Evolutionary conservation across 2,113 vertebrate species (phyloP).

Genomic region (Lagopus muta): DNA sequence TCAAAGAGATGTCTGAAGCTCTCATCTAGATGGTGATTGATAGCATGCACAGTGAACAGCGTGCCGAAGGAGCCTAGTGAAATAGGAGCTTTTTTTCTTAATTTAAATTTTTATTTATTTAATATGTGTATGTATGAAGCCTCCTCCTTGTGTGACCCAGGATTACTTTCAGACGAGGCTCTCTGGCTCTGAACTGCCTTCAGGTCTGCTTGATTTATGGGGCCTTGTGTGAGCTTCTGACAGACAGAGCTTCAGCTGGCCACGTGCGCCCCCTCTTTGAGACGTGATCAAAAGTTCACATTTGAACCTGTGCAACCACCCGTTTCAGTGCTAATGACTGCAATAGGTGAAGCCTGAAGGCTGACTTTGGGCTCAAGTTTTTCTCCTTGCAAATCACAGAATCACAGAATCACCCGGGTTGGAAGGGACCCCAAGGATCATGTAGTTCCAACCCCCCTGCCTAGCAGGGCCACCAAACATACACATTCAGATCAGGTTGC

Average conservation of each 20-base stretch:
- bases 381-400: not conserved
- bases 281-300: not conserved
- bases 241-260: not conserved
- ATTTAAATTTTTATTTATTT: not conserved
- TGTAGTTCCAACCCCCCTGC: no score
- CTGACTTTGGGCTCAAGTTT: not conserved
- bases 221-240: not conserved
- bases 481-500: no score
- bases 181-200: not conserved
- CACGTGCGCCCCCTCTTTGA: not conserved
- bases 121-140: not conserved
- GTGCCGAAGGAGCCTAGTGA: not conserved
- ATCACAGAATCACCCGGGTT: no score
- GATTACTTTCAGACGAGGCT: not conserved
- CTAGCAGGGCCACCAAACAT: no score
- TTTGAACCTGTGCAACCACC: not conserved
- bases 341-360: not conserved
- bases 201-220: slow-evolving; percentile 9
- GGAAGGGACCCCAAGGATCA: no score
- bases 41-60: not conserved
- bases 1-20: not conserved
- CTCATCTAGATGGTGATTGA: not conserved
- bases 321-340: not conserved
- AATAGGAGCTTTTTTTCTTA: not conserved
- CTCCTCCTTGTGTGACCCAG: not conserved